These are phyloP conservation scores for Xestobium rufovillosum DNA, from an alignment of 2,888 invertebrate genomes.

Conservation along the genomic window DNA sequence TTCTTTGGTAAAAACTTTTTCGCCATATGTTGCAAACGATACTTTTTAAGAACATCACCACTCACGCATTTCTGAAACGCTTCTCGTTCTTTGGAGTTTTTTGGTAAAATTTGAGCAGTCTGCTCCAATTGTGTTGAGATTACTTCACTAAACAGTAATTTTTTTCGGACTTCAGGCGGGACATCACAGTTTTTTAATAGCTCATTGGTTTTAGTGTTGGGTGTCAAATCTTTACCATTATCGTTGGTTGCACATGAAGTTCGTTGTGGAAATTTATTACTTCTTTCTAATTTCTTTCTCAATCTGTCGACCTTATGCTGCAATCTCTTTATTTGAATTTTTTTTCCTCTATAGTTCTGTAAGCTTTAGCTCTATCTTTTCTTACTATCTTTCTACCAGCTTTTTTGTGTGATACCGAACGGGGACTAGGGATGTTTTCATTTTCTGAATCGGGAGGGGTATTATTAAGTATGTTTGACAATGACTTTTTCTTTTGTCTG, in stretches of 20 bases:
- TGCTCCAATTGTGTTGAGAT: slow-evolving; percentile 11
- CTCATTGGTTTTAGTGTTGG: slow-evolving; percentile 11
- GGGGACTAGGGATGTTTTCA: neutral
- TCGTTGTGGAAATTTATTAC: neutral
- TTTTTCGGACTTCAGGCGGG: slow-evolving; percentile 5
- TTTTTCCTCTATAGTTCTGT: neutral
- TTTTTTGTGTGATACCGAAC: neutral
- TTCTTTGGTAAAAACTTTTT: slow-evolving; percentile 13
- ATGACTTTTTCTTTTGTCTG: slow-evolving; percentile 1
- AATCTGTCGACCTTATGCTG: neutral
- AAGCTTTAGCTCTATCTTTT: slow-evolving; percentile 7
- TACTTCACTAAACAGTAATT: slow-evolving; percentile 12
- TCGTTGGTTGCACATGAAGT: neutral
- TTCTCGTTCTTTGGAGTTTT: slow-evolving; percentile 16
- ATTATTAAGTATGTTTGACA: slow-evolving; percentile 4
- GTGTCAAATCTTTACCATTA: no score
- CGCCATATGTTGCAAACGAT: slow-evolving; percentile 8
- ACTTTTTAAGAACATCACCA: slow-evolving; percentile 11
- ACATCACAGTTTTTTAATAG: slow-evolving; percentile 9
- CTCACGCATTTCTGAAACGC: slow-evolving; percentile 13
- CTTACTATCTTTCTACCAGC: neutral
- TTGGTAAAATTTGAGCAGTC: slow-evolving; percentile 4
- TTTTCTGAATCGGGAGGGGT: slow-evolving; percentile 1
- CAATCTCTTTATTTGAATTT: neutral
- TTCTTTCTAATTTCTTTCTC: slow-evolving; percentile 1